Evolutionary conservation across 2,888 invertebrate genomes (phyloP).

Genomic region (Melieria omissa): DNA sequence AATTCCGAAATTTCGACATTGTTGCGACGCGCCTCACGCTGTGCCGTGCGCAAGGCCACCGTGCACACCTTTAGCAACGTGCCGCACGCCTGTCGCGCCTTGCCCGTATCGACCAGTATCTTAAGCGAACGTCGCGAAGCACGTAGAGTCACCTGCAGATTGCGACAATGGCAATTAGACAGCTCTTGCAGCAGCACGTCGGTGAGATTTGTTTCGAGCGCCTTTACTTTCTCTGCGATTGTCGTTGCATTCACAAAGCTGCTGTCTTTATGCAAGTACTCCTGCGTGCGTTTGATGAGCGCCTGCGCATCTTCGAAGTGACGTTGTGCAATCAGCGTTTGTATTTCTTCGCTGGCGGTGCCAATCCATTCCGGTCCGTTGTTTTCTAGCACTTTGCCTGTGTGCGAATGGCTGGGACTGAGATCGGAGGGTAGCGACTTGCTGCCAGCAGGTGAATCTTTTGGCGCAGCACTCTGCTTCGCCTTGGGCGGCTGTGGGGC

Average conservation of each 20-base stretch:
- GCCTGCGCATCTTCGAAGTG: slow-evolving; percentile 93
- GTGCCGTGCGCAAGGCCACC: slow-evolving; percentile 62
- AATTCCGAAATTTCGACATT: slow-evolving; percentile 70
- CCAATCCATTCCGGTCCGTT: slow-evolving; percentile 84
- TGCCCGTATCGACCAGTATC: slow-evolving; percentile 72
- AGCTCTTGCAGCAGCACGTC: slow-evolving; percentile 89
- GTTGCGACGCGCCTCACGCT: slow-evolving; percentile 65
- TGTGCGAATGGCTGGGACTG: slow-evolving; percentile 53
- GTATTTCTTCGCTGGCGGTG: slow-evolving; percentile 92
- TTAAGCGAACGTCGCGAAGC: slow-evolving; percentile 86
- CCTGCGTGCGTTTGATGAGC: slow-evolving; percentile 77
- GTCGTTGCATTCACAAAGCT: slow-evolving; percentile 57
- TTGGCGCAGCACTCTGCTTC: slow-evolving; percentile 26
- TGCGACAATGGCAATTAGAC: slow-evolving; percentile 89
- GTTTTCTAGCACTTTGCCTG: slow-evolving; percentile 54
- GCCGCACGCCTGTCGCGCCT: slow-evolving; percentile 66
- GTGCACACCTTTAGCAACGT: slow-evolving; percentile 64
- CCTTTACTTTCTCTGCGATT: slow-evolving; percentile 71
- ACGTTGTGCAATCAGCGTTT: slow-evolving; percentile 93
- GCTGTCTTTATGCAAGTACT: slow-evolving; percentile 67
- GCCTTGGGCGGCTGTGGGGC: slow-evolving; percentile 66
- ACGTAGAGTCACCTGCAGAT: slow-evolving; percentile 88
- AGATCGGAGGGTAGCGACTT: slow-evolving; percentile 51
- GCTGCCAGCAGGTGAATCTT: slow-evolving; percentile 45
- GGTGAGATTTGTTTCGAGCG: slow-evolving; percentile 80